Conservation (phyloP, 2,113 vertebrate genomes). For the Sander vitreus region DNA sequence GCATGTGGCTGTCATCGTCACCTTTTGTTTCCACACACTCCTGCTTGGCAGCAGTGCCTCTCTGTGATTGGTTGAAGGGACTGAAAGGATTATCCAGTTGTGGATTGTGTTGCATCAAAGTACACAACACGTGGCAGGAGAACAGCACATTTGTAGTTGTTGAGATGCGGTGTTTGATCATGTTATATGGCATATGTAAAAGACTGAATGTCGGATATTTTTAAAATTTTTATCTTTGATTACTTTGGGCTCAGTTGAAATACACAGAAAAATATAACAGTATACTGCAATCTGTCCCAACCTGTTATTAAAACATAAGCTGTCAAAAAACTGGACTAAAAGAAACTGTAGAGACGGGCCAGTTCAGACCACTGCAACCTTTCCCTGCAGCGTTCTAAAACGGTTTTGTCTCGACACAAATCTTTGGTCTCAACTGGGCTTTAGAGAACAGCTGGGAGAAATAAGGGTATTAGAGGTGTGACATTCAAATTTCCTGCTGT, state of each 20-base stretch:
- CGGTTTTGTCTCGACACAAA: too few relatives aligned
- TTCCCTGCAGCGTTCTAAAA: too few relatives aligned
- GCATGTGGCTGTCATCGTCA: conserved; percentile 17
- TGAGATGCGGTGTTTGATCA: background rate
- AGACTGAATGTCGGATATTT: background rate
- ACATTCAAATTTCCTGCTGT: background rate
- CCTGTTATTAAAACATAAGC: background rate
- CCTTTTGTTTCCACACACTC: conserved; percentile 53
- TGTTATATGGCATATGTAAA: background rate
- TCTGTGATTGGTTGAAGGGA: conserved; percentile 41
- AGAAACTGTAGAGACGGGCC: background rate
- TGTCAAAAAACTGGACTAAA: background rate
- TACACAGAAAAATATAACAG: background rate
- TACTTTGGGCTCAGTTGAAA: background rate
- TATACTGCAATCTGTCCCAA: background rate
- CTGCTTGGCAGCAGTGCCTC: conserved; percentile 49
- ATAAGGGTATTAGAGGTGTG: background rate
- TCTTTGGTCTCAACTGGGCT: too few relatives aligned
- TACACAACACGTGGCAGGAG: background rate
- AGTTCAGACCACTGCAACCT: too few relatives aligned
- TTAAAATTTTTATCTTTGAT: background rate
- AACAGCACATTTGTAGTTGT: conserved; percentile 12
- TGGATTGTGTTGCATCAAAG: conserved; percentile 26
- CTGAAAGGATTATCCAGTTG: conserved; percentile 38
- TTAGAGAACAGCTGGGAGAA: conserved; percentile 13